These are phyloP conservation scores for Corbicula japonica DNA, from an alignment of 2,888 invertebrate species.

Conservation along the genomic window DNA sequence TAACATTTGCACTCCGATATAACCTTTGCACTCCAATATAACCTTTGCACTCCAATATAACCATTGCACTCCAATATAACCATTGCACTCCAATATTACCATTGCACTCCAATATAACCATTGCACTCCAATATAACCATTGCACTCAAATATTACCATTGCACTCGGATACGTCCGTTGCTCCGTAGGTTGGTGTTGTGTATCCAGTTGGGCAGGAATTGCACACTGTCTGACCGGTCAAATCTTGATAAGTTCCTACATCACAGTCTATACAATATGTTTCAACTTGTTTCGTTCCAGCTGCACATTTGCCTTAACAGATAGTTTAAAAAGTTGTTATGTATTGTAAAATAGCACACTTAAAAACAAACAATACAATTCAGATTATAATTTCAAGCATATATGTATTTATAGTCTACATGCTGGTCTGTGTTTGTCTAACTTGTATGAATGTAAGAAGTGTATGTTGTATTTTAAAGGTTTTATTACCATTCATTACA, in stretches of 20 bases:
- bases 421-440: neutral
- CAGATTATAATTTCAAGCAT: neutral
- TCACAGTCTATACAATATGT: conserved; percentile 2
- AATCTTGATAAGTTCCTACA: conserved; percentile 14
- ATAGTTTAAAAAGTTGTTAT: neutral
- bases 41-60: too few relatives aligned
- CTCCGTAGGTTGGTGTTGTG: conserved; percentile 1
- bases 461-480: neutral
- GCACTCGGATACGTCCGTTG: neutral
- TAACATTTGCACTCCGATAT: too few relatives aligned
- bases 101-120: too few relatives aligned
- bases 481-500: neutral
- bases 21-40: too few relatives aligned
- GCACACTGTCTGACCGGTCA: conserved; percentile 18
- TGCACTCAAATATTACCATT: too few relatives aligned
- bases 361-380: neutral
- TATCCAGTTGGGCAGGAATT: conserved; percentile 15
- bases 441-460: neutral
- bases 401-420: too few relatives aligned
- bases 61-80: too few relatives aligned
- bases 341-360: neutral
- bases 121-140: too few relatives aligned
- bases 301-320: neutral
- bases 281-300: conserved; percentile 8
- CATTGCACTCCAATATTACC: too few relatives aligned